These are phyloP conservation scores for Rhinatrema bivittatum DNA, from an alignment of 2,797 vertebrate genomes.

Conservation along the genomic window DNA sequence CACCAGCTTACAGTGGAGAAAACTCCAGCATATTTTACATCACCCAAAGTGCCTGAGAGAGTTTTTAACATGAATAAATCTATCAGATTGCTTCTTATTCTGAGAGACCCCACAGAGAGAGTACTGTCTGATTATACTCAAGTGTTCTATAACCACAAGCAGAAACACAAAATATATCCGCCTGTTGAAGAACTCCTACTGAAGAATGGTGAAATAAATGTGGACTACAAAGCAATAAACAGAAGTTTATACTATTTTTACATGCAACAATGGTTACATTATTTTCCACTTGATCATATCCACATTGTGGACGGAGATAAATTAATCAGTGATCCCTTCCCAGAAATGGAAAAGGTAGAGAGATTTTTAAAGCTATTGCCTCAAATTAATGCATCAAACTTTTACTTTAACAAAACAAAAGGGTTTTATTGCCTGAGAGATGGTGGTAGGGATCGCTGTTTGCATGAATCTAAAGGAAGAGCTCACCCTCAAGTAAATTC, in stretches of 20 bases:
- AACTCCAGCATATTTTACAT: conserved; percentile 94
- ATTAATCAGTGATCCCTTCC: conserved; percentile 83
- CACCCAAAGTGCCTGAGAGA: conserved; percentile 77
- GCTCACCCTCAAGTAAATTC: conserved; percentile 77
- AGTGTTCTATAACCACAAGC: conserved; percentile 87
- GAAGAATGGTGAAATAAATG: conserved; percentile 74
- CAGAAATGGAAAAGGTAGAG: conserved; percentile 87
- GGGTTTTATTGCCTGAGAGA: conserved; percentile 93
- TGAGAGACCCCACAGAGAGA: conserved; percentile 87
- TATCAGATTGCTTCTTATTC: conserved; percentile 84
- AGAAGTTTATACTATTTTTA: conserved; percentile 86
- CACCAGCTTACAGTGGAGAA: conserved; percentile 89
- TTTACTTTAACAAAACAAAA: conserved; percentile 95
- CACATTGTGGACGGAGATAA: conserved; percentile 89
- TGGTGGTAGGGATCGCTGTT: conserved; percentile 78
- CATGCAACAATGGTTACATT: conserved; percentile 85
- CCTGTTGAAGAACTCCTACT: conserved; percentile 81
- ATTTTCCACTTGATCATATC: conserved; percentile 74
- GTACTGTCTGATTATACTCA: conserved; percentile 98
- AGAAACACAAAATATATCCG: conserved; percentile 85
- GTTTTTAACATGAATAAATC: conserved; percentile 73
- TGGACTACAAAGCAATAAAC: conserved; percentile 91
- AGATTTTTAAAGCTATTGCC: conserved; percentile 77
- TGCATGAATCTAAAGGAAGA: conserved; percentile 90
- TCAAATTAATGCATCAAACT: conserved; percentile 84